These are phyloP conservation scores for Gastrophryne carolinensis DNA, from an alignment of 2,797 vertebrate genomes.

Conservation along the genomic window DNA sequence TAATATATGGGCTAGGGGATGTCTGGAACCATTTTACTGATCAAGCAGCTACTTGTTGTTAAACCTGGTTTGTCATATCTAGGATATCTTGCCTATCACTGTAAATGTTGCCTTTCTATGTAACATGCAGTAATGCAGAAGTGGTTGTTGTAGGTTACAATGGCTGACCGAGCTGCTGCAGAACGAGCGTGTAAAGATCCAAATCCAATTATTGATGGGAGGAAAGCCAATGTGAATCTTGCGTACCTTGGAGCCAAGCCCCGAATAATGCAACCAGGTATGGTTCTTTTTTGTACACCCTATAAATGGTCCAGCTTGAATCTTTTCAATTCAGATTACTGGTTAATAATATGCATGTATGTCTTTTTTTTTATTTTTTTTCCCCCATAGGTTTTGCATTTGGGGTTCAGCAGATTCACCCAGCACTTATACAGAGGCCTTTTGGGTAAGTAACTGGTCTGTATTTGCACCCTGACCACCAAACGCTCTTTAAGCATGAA, in stretches of 20 bases:
- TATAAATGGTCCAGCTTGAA: no score
- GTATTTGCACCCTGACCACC: no score
- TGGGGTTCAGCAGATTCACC: conserved; percentile 97
- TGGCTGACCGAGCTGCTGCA: conserved; percentile 93
- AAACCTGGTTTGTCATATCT: no score
- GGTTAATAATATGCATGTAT: no score
- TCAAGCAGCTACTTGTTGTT: no score
- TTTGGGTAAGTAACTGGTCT: conserved; percentile 86
- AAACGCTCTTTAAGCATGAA: neutral
- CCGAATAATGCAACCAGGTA: conserved; percentile 97
- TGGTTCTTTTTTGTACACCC: conserved; percentile 39
- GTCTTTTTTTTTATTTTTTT: conserved; percentile 37
- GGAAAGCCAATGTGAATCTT: conserved; percentile 97
- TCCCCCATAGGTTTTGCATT: conserved; percentile 89
- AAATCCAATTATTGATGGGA: conserved; percentile 97
- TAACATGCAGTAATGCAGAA: neutral
- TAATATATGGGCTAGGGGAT: no score
- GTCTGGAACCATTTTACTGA: no score
- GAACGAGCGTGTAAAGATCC: conserved; percentile 97
- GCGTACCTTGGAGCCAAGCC: conserved; percentile 97
- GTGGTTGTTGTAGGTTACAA: conserved; percentile 83
- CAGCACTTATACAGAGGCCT: conserved; percentile 97
- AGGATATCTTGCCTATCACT: no score
- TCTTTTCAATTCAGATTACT: no score
- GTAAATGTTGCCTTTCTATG: neutral